Base-by-base conservation (phyloP, 1,140 invertebrate species). In the Euglossa dilemma region DNA sequence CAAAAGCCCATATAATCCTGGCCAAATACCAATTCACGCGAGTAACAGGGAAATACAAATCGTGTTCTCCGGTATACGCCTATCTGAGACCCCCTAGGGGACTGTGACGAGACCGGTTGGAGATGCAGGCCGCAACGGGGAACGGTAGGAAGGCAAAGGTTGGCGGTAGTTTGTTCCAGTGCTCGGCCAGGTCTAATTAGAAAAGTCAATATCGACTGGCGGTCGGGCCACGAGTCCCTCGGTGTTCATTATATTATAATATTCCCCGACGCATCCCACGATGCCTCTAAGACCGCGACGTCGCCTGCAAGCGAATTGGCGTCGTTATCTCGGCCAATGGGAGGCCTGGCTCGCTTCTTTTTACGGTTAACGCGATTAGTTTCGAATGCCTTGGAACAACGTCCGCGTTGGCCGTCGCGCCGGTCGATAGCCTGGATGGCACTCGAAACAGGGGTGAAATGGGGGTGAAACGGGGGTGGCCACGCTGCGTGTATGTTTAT, bases 201-300 rank as follows among this genome's bases (percentile, higher is more conserved):
- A 83, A 90, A 89, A 90, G 88, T 87, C 86, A 84, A 90, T 90
- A 91, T 91, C 85, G 90, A 90, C 75, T 28, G 25, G 67, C 64
- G 66, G 70, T 75, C 43, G 28, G 64, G 61, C 67, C 47, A 78
- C 69, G 52, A 36, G 47, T 76, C 80, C 81, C 84, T 47, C 54
- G 69, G 45, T 78, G 67, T 77, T 82, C 75, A 71, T 89, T 86
- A 73, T 66, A 87, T 87, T 86, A 81, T 73, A 81, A 83, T 87
- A 77, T 80, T 45, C 52, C 18, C 43, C 16, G 18, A 59, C 61
- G 36, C 36, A 25, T 79, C 74, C 61, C 74, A 8, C 23, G 47
- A 28, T 45, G 16, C 47, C 57, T 69, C 72, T 73, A 84, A 79
- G 52, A 47, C 52, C 36, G 16, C 74, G n/a, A 72, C 56, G 54